Base-by-base conservation (phyloP, 2,113 vertebrate species). In the Varanus salvator region DNA sequence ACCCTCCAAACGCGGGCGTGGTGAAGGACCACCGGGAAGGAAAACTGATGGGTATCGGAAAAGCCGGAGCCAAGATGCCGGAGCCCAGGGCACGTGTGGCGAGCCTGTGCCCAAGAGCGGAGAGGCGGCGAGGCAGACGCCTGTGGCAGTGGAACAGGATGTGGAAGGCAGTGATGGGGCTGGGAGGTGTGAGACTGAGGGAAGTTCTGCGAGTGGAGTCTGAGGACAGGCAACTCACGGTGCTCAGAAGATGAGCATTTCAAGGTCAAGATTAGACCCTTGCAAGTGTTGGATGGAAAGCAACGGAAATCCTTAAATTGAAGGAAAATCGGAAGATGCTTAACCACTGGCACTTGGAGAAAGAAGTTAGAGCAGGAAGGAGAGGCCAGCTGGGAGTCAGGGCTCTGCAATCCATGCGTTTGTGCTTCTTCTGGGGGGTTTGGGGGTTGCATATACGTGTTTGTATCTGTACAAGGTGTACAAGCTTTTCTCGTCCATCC, bases 391-490 rank as follows among this genome's bases (percentile, higher is more conserved):
- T 25, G 6, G 12, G 66, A 29, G 17, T 34, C 31, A 60, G 23
- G 64, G 66, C 31, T 34, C 80, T 48, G 6, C 31, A 71, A 4
- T 38, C 50, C 3, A 81, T 81, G 15, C 50, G 17, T 60, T 76
- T 38, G 5, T 76, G 60, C 76, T 72, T 81, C 25, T n/a, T 68
- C 52, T 69, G 1, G 1, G 23, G 38, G 0, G 1, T 1, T 2
- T 0, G 0, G 71, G 29, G 60, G 23, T 4, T 15, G 1, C 29
- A 68, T 27, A 0, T 2, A 1, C 34, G 74, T 0, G 1, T 4
- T 6, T 7, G 11, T 0, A 1, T 54, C 38, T 17, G 31, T 0
- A 0, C 38, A 3, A 44, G 38, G 38, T 44, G 38, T 29, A 81
- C 7, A 71, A 54, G 23, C 4, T 68, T 38, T 3, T 3, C 0